Conservation (phyloP, 1,140 invertebrate genomes). For the Drosophila bocki region DNA sequence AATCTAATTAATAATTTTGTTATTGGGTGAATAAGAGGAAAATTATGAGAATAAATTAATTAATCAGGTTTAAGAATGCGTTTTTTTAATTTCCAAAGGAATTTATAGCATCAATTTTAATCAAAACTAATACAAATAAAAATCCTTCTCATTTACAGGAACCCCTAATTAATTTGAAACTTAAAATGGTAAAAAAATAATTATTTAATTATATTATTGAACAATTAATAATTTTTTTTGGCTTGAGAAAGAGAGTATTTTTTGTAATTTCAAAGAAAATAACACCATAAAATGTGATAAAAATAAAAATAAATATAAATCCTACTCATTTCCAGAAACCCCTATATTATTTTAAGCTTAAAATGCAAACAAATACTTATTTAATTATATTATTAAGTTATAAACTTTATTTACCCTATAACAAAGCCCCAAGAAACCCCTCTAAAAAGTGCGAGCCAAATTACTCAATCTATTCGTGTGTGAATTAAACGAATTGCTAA, state of each 20-base stretch:
- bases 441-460: conserved; percentile 15
- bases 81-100: no score
- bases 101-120: no score
- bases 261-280: no score
- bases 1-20: neutral
- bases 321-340: neutral
- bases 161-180: no score
- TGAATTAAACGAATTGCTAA: conserved; percentile 49
- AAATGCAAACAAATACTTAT: neutral
- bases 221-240: neutral
- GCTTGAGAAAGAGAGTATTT: neutral
- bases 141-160: no score
- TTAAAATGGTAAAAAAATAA: no score
- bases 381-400: neutral
- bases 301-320: neutral
- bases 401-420: neutral
- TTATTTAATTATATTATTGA: neutral
- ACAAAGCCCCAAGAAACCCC: conserved; percentile 8
- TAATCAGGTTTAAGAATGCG: no score
- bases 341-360: neutral
- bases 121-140: no score
- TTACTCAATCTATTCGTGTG: conserved; percentile 39
- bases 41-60: no score
- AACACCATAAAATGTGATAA: neutral
- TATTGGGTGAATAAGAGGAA: no score